Conservation (phyloP, 1,140 invertebrate species). For the Acromyrmex heyeri region DNA sequence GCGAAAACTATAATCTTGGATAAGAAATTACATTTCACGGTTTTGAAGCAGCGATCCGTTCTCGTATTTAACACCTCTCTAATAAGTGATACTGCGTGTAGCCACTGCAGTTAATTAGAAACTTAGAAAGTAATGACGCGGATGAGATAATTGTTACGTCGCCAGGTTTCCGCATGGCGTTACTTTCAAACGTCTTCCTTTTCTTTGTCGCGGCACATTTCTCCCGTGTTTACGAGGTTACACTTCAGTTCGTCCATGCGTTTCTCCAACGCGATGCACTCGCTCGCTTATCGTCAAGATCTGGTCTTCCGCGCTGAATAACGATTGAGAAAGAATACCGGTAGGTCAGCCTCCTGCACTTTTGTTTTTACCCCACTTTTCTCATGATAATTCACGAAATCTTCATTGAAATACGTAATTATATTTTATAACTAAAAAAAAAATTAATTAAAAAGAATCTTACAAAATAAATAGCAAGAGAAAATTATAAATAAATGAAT, state of each 20-base stretch:
- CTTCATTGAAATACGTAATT: not conserved
- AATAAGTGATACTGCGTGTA: constrained; percentile 34
- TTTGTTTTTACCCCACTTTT: constrained; percentile 19
- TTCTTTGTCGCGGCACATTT: constrained; percentile 64
- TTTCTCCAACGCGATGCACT: constrained; percentile 56
- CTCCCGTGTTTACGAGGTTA: constrained; percentile 61
- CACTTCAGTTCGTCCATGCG: constrained; percentile 52
- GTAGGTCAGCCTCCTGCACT: constrained; percentile 38
- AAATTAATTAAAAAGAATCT: not conserved
- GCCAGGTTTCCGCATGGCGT: constrained; percentile 57
- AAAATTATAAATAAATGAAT: constrained; percentile 6
- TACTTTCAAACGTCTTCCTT: constrained; percentile 59
- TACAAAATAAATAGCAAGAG: not conserved
- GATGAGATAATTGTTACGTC: constrained; percentile 64
- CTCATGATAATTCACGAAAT: constrained; percentile 17
- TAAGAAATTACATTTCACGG: not conserved
- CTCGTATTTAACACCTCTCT: constrained; percentile 34
- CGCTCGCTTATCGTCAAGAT: constrained; percentile 51
- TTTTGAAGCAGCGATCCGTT: not conserved
- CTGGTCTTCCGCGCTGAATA: constrained; percentile 60
- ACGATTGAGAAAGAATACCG: constrained; percentile 48
- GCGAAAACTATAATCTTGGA: not conserved
- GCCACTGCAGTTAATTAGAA: constrained; percentile 50
- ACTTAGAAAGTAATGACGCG: constrained; percentile 64
- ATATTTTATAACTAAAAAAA: not conserved